Conservation (phyloP, 2,888 invertebrate species). For the Epirrhoe tristata region DNA sequence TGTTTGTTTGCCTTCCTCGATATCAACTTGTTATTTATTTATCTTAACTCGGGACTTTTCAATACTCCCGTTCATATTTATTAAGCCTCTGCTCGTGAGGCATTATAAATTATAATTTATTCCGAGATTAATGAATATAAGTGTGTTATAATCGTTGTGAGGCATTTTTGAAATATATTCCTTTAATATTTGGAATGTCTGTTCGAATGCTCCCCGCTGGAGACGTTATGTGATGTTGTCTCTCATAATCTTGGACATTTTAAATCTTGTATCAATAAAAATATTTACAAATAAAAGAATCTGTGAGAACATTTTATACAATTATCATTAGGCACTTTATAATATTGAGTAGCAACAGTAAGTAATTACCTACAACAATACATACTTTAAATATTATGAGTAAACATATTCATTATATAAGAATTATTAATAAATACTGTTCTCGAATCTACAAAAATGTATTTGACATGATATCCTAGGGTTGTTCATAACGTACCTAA, state of each 20-base stretch:
- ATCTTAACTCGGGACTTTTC: conserved; percentile 74
- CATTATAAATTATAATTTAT: conserved; percentile 76
- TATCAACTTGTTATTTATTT: conserved; percentile 76
- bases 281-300: conserved; percentile 34
- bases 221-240: conserved; percentile 40
- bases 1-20: conserved; percentile 70
- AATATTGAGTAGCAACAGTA: conserved; percentile 7
- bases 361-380: too few relatives aligned
- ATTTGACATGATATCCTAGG: too few relatives aligned
- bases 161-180: conserved; percentile 61
- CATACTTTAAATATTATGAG: conserved; percentile 8
- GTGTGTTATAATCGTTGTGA: conserved; percentile 70
- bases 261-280: conserved; percentile 43
- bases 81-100: conserved; percentile 62
- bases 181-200: conserved; percentile 68
- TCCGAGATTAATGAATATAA: conserved; percentile 72
- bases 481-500: too few relatives aligned
- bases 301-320: conserved; percentile 12
- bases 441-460: too few relatives aligned
- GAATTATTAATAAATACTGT: too few relatives aligned
- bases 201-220: conserved; percentile 48
- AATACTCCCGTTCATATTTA: conserved; percentile 74
- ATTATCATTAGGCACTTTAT: conserved; percentile 10
- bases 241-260: conserved; percentile 41
- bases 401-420: too few relatives aligned